These are phyloP conservation scores for Xiphophorus birchmanni DNA, from an alignment of 2,797 vertebrate species.

Conservation along the genomic window DNA sequence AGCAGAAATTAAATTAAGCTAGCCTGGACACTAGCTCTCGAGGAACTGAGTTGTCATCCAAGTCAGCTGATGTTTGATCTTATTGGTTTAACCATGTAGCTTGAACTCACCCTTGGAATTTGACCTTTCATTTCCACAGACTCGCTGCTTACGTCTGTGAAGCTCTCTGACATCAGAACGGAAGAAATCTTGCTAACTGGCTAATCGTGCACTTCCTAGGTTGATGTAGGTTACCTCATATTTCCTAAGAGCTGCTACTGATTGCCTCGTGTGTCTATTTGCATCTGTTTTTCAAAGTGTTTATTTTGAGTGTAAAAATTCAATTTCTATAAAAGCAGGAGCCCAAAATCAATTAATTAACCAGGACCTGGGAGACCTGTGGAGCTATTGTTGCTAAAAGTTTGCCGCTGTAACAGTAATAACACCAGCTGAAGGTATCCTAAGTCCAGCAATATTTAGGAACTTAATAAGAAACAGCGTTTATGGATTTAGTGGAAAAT, in stretches of 20 bases:
- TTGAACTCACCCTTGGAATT: neutral
- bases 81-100: neutral
- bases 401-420: too few relatives aligned
- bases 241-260: neutral
- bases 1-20: neutral
- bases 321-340: neutral
- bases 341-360: neutral
- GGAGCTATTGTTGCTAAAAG: neutral
- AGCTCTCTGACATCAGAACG: constrained; percentile 6
- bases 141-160: neutral
- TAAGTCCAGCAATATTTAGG: neutral
- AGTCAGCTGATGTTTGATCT: neutral
- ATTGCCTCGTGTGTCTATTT: neutral
- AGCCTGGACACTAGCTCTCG: neutral
- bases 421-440: neutral
- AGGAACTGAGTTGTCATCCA: neutral
- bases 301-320: neutral
- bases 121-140: constrained; percentile 3
- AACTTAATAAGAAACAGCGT: neutral
- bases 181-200: constrained; percentile 1
- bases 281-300: neutral
- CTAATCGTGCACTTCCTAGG: neutral
- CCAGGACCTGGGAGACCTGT: neutral
- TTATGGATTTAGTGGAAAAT: neutral
- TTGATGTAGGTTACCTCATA: neutral